Evolutionary conservation across 2,797 vertebrate genomes (phyloP), one percentile per base, ranked within the genome.

Genomic region (Tapirus indicus): DNA sequence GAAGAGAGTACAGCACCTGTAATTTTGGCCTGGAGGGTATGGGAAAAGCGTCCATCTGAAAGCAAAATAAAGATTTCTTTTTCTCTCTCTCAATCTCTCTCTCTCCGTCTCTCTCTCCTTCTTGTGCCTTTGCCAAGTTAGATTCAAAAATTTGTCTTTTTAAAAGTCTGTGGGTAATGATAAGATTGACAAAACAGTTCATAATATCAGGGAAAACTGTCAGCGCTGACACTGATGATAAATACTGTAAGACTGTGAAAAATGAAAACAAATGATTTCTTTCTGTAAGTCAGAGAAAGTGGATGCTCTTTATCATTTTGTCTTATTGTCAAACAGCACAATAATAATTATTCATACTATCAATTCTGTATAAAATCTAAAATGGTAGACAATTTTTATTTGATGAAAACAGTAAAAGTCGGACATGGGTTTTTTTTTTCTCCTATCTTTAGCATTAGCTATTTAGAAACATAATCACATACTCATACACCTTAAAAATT

Each of bases 131-230:
- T 47, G 60, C 52, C 71, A 85, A 77, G 20, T 86, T 90, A 79
- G 54, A 64, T 68, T 77, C 49, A 75, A 91, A 75, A 56, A 80
- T 68, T 62, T 90, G 16, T 96, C 87, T 89, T 88, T 91, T 75
- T 14, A 60, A 91, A 82, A 54, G 52, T 82, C 62, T 93, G 23
- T 77, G n/a, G 44, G 29, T 29, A 62, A 52, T 74, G 41, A 35
- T 68, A 92, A 93, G 64, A 90, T 14, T 93, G 75, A 83, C 6
- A 71, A 90, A 91, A 72, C 32, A 41, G 60, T 74, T 60, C 25
- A 64, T 11, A 79, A 21, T 60, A 79, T 68, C 35, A 78, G 54
- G 62, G 38, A 78, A 85, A 96, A 83, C 69, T 68, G 41, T 85
- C 56, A 80, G 7, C 20, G 74, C 35, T 44, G 29, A 56, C 2